phyloP scores from a whole-genome alignment of 1,140 invertebrate genomes.

The Laupala kohalensis region DNA sequence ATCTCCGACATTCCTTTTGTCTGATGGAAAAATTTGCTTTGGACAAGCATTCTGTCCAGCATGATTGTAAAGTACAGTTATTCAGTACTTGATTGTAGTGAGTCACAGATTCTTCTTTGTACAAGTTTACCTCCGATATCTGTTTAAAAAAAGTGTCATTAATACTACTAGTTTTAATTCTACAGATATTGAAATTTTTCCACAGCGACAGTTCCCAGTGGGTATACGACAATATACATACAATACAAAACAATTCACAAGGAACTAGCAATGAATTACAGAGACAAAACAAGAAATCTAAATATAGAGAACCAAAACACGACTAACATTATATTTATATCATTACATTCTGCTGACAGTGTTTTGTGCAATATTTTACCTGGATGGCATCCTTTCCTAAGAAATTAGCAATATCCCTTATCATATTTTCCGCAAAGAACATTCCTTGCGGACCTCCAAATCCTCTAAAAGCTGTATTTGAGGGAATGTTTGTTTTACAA shows the following conservation, averaged over 20 bases:
- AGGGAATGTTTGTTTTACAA: slow-evolving; percentile 75
- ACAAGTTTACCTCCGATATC: slow-evolving; percentile 63
- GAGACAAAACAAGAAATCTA: too few species aligned
- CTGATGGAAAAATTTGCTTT: slow-evolving; percentile 53
- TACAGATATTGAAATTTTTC: too few species aligned
- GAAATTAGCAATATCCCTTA: slow-evolving; percentile 59
- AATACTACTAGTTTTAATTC: too few species aligned
- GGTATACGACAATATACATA: too few species aligned
- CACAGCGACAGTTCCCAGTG: too few species aligned
- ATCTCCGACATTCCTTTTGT: slow-evolving; percentile 44
- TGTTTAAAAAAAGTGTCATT: slow-evolving; percentile 26
- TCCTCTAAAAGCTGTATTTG: slow-evolving; percentile 82
- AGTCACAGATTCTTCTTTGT: slow-evolving; percentile 62
- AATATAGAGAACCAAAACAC: too few species aligned
- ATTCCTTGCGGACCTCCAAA: slow-evolving; percentile 84
- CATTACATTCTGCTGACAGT: slow-evolving; percentile 30
- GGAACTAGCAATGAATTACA: background rate
- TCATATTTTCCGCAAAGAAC: slow-evolving; percentile 66
- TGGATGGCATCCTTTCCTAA: slow-evolving; percentile 50
- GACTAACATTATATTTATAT: background rate
- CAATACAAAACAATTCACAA: background rate
- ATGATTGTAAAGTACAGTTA: slow-evolving; percentile 60
- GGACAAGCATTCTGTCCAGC: slow-evolving; percentile 69
- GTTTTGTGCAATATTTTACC: too few species aligned
- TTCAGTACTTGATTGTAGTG: slow-evolving; percentile 64